phyloP scores from a whole-genome alignment of 1,140 invertebrate genomes.

The Lamellibrachia luymesi region DNA sequence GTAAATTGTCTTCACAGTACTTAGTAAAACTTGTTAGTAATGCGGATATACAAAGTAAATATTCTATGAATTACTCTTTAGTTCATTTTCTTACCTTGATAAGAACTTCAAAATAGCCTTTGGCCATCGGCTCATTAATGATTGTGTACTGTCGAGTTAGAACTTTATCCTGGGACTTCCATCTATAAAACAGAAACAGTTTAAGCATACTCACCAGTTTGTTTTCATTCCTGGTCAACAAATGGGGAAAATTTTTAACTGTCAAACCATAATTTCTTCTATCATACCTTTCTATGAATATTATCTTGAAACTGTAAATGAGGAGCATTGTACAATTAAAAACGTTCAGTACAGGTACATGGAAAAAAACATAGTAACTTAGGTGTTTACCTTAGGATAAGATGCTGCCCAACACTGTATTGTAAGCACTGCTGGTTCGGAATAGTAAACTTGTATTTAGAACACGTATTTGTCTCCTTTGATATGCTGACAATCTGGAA shows the following conservation, averaged over 20 bases:
- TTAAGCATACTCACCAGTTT: not conserved
- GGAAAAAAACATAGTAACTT: not conserved
- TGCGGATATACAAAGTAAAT: not conserved
- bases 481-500: slow-evolving; percentile 57
- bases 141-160: slow-evolving; percentile 68
- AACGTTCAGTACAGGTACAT: not conserved
- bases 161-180: slow-evolving; percentile 28
- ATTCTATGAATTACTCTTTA: not conserved
- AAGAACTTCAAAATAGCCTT: slow-evolving; percentile 63
- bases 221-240: not conserved
- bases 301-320: not conserved
- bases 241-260: not conserved
- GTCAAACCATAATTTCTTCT: not conserved
- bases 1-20: too few species aligned
- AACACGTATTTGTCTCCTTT: not conserved
- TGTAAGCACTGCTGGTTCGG: not conserved
- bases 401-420: slow-evolving; percentile 6
- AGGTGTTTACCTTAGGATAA: not conserved
- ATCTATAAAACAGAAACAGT: slow-evolving; percentile 31
- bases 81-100: slow-evolving; percentile 58
- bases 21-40: too few species aligned
- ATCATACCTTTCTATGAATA: not conserved
- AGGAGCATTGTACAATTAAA: too few species aligned
- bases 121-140: slow-evolving; percentile 56
- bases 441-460: not conserved